Conservation (phyloP, 2,797 vertebrate species). For the Cetoscarus ocellatus region DNA sequence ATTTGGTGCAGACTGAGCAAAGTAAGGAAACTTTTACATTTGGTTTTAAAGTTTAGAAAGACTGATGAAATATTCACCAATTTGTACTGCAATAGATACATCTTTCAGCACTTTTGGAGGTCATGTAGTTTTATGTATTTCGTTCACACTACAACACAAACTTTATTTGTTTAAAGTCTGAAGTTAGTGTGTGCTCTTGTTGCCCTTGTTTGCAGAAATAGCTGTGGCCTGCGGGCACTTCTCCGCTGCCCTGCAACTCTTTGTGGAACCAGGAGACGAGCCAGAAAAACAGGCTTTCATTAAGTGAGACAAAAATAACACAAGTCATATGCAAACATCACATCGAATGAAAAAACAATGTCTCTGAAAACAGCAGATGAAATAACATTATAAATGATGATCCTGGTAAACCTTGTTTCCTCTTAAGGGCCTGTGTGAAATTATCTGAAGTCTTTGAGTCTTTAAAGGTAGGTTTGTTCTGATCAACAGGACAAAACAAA, state of each 20-base stretch:
- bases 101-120: not conserved
- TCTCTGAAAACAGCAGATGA: not conserved
- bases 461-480: constrained; percentile 73
- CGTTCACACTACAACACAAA: not conserved
- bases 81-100: not conserved
- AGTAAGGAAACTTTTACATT: constrained; percentile 72
- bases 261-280: constrained; percentile 79
- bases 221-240: constrained; percentile 85
- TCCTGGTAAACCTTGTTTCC: not conserved
- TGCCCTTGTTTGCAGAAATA: constrained; percentile 71
- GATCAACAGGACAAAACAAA: not conserved
- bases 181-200: not conserved
- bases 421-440: constrained; percentile 81
- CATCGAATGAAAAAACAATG: not conserved
- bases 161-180: not conserved
- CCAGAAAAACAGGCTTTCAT: constrained; percentile 76
- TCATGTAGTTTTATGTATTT: not conserved
- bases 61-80: not conserved
- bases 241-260: constrained; percentile 81
- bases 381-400: not conserved
- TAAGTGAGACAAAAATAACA: constrained; percentile 66
- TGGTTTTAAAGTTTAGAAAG: not conserved
- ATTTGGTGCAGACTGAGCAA: constrained; percentile 82
- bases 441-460: constrained; percentile 82
- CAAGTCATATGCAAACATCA: not conserved